These are phyloP conservation scores for Drosophila tsacasi DNA, from an alignment of 1,140 invertebrate species.

Conservation along the genomic window DNA sequence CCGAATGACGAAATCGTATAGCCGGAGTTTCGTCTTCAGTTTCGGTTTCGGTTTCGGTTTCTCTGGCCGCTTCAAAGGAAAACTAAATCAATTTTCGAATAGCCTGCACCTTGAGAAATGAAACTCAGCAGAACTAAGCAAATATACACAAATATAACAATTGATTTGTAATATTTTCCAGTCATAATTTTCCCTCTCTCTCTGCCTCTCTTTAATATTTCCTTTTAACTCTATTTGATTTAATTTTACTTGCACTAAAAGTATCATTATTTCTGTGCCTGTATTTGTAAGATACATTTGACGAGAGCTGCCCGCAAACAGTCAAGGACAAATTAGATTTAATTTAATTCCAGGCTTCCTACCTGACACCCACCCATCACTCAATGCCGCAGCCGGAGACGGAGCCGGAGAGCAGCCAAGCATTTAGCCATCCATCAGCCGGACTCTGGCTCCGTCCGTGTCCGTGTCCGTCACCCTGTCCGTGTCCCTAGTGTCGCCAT, in stretches of 20 bases:
- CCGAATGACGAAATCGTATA: slow-evolving; percentile 21
- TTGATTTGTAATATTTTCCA: too few species aligned
- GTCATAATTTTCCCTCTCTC: too few species aligned
- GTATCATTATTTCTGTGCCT: neutral
- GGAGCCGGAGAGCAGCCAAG: slow-evolving; percentile 24
- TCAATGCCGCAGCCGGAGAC: slow-evolving; percentile 21
- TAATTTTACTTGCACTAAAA: too few species aligned
- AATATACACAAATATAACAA: too few species aligned
- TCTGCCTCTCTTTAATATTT: too few species aligned
- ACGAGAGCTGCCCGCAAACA: slow-evolving; percentile 60
- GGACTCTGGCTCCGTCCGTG: neutral
- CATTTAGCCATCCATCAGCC: slow-evolving; percentile 59
- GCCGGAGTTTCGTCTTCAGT: slow-evolving; percentile 14
- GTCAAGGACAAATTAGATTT: slow-evolving; percentile 78
- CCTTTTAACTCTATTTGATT: too few species aligned
- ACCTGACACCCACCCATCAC: slow-evolving; percentile 49
- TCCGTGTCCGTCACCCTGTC: neutral
- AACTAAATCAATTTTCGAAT: slow-evolving; percentile 38
- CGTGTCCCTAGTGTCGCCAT: neutral
- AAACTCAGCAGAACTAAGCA: neutral
- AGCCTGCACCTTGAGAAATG: neutral
- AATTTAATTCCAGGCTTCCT: slow-evolving; percentile 66
- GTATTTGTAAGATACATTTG: slow-evolving; percentile 39
- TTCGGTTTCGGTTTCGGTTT: slow-evolving; percentile 4
- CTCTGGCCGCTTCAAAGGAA: neutral